phyloP scores from a whole-genome alignment of 2,797 vertebrate species.

The Saguinus oedipus region DNA sequence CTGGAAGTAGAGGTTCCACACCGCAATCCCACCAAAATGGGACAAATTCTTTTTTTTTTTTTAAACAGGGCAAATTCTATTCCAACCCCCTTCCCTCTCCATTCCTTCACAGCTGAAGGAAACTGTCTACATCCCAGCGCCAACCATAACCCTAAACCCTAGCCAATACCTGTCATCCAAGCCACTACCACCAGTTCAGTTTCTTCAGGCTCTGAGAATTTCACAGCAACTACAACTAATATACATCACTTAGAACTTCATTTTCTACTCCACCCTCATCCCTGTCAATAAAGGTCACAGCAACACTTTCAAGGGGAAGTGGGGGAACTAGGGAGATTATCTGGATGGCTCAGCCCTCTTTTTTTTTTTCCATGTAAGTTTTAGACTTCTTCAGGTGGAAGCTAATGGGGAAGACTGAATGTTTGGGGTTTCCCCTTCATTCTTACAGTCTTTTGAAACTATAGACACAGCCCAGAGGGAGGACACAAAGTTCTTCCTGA shows the following conservation, averaged over 20 bases:
- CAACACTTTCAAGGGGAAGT: background rate
- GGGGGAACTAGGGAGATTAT: background rate
- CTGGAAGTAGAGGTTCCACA: background rate
- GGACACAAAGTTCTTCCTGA: slow-evolving; percentile 9
- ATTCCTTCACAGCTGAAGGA: slow-evolving; percentile 10
- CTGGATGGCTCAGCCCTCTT: background rate
- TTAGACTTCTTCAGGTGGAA: background rate
- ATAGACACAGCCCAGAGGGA: background rate
- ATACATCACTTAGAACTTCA: background rate
- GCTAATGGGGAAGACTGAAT: background rate
- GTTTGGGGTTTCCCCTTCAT: background rate
- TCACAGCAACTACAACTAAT: slow-evolving; percentile 45
- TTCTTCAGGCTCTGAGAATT: slow-evolving; percentile 48
- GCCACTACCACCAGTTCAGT: background rate
- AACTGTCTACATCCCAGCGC: background rate
- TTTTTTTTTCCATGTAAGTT: background rate
- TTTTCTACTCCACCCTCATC: background rate
- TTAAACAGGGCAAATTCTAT: background rate
- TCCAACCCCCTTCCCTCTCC: background rate
- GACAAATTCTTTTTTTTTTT: background rate
- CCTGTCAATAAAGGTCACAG: background rate
- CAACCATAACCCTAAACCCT: background rate
- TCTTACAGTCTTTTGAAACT: background rate
- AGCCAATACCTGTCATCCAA: background rate
- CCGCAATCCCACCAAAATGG: background rate